Conservation (phyloP, 2,888 invertebrate genomes). For the Lasioglossum zephyrum region DNA sequence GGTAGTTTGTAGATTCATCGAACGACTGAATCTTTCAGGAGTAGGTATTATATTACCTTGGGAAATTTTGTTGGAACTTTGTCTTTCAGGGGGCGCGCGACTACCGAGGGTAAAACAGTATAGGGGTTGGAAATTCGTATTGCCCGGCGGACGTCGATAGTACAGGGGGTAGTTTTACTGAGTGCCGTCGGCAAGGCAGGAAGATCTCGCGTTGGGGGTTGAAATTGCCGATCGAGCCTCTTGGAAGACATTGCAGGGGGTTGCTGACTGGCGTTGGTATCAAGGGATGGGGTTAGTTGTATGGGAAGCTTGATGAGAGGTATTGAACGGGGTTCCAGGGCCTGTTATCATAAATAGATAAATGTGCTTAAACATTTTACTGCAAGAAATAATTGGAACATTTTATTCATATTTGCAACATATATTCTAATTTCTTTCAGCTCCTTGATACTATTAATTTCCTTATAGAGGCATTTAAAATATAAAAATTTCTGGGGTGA, state of each 20-base stretch:
- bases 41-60: neutral
- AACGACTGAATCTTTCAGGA: neutral
- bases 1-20: neutral
- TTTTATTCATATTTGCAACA: neutral
- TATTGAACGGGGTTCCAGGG: neutral
- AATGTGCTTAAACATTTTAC: too few species aligned
- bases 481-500: neutral
- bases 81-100: neutral
- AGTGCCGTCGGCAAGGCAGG: slow-evolving; percentile 71
- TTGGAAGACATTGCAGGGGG: neutral
- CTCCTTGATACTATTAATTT: neutral
- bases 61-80: neutral
- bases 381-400: neutral
- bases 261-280: neutral
- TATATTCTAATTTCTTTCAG: neutral
- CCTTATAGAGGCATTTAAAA: neutral
- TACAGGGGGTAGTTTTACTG: slow-evolving; percentile 39
- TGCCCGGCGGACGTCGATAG: slow-evolving; percentile 57
- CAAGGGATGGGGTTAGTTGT: slow-evolving; percentile 63
- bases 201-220: slow-evolving; percentile 32
- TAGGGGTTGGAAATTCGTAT: slow-evolving; percentile 4
- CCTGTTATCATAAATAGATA: neutral
- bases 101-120: slow-evolving; percentile 65
- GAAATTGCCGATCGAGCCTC: slow-evolving; percentile 67
- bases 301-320: too few species aligned